A percentile compares a stretch with the other conserved stretches of the same genome.
These are phyloP conservation scores for Mormyrus hasselquistii DNA, from an alignment of 2,797 vertebrate species.

Conservation along the genomic window DNA sequence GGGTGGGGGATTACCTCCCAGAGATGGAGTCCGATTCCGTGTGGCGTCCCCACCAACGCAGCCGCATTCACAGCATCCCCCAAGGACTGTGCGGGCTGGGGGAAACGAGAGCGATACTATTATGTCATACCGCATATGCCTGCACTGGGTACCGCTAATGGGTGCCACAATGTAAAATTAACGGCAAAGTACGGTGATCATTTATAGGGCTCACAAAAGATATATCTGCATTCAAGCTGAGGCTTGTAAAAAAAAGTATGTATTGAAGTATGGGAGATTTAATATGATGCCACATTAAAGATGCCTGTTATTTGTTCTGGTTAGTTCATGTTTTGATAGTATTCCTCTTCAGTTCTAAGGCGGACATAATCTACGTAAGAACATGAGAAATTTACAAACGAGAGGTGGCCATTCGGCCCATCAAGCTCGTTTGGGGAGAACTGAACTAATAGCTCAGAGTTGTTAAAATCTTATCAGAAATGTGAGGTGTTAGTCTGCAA, in stretches of 20 bases:
- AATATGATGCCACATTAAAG: background rate
- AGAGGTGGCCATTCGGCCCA: too few relatives aligned
- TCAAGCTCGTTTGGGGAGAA: too few relatives aligned
- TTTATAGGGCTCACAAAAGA: background rate
- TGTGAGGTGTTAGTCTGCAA: too few relatives aligned
- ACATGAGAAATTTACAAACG: too few relatives aligned
- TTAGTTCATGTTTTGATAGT: background rate
- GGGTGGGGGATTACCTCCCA: slow-evolving; percentile 49
- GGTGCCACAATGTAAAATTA: background rate
- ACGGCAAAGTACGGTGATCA: background rate
- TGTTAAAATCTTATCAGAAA: too few relatives aligned
- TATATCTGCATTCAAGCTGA: background rate
- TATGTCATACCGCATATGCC: background rate
- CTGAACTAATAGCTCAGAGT: too few relatives aligned
- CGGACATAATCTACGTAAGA: background rate
- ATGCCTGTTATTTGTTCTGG: background rate
- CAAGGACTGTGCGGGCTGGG: background rate
- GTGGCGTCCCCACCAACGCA: slow-evolving; percentile 29
- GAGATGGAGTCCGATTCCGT: slow-evolving; percentile 32
- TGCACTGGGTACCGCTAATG: background rate
- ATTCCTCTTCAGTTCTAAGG: background rate
- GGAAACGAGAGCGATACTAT: background rate
- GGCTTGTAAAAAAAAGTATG: background rate
- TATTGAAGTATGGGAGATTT: background rate
- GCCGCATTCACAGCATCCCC: slow-evolving; percentile 18